phyloP scores from a whole-genome alignment of 2,797 vertebrate species.

The Myripristis murdjan region DNA sequence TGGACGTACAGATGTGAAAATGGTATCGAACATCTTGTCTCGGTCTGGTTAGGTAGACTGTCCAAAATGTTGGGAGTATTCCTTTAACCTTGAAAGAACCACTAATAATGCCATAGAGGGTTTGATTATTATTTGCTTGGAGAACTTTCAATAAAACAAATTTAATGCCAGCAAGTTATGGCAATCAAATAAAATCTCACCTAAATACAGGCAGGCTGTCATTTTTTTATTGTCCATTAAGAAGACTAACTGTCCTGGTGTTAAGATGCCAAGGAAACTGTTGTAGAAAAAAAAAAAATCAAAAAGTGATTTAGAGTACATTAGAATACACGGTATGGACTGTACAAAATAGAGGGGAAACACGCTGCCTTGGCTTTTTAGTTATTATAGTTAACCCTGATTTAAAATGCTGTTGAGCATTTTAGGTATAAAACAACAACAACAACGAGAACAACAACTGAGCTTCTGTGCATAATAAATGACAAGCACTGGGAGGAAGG shows the following conservation, averaged over 20 bases:
- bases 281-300: constrained; percentile 43
- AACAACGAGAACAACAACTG: constrained; percentile 21
- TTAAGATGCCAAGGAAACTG: constrained; percentile 13
- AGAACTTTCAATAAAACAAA: constrained; percentile 30
- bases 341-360: constrained; percentile 71
- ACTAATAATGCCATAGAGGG: constrained; percentile 46
- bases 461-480: constrained; percentile 79
- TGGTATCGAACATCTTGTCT: too few species aligned
- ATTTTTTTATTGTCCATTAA: neutral
- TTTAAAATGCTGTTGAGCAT: constrained; percentile 63
- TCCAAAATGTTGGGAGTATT: too few species aligned
- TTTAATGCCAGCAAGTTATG: neutral
- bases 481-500: constrained; percentile 55
- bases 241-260: constrained; percentile 28
- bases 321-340: constrained; percentile 45
- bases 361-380: constrained; percentile 72
- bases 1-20: too few species aligned
- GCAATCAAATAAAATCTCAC: constrained; percentile 6
- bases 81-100: constrained; percentile 30
- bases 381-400: constrained; percentile 75
- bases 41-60: too few species aligned
- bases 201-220: constrained; percentile 10
- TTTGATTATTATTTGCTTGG: constrained; percentile 13
- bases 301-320: constrained; percentile 50
- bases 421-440: constrained; percentile 65